phyloP scores from a whole-genome alignment of 2,797 vertebrate species.

The Philypnodon macrostomus region DNA sequence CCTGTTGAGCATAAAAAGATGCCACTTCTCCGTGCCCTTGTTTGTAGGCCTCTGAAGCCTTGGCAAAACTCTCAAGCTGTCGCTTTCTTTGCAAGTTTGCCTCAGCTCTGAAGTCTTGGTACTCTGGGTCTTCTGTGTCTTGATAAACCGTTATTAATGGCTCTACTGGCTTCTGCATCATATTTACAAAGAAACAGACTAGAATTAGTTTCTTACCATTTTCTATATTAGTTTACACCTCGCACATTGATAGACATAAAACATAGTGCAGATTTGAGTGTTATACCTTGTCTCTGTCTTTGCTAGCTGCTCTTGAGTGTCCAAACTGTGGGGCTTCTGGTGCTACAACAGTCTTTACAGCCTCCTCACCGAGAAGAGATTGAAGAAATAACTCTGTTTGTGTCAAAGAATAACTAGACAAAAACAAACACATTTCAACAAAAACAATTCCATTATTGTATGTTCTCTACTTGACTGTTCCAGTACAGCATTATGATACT shows the following conservation, averaged over 20 bases:
- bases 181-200: background rate
- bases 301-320: slow-evolving; percentile 67
- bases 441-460: too few relatives aligned
- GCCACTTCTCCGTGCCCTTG: slow-evolving; percentile 90
- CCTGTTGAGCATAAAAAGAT: slow-evolving; percentile 93
- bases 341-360: slow-evolving; percentile 89
- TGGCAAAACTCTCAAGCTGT: slow-evolving; percentile 85
- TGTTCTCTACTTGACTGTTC: too few relatives aligned
- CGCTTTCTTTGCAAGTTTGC: slow-evolving; percentile 85
- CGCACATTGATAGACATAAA: background rate
- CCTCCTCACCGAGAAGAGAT: slow-evolving; percentile 85
- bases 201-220: background rate
- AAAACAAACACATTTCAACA: slow-evolving; percentile 2
- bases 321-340: slow-evolving; percentile 77
- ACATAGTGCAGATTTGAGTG: background rate
- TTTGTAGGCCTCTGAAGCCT: slow-evolving; percentile 88
- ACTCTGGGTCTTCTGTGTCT: slow-evolving; percentile 87
- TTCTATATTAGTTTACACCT: background rate
- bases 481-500: too few relatives aligned
- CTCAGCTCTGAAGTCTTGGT: slow-evolving; percentile 90
- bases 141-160: slow-evolving; percentile 70
- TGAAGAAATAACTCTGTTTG: slow-evolving; percentile 89
- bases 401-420: slow-evolving; percentile 85
- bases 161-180: slow-evolving; percentile 43
- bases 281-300: slow-evolving; percentile 70